Conservation (phyloP, 2,797 vertebrate genomes). For the Hydrocynus forskahlii region DNA sequence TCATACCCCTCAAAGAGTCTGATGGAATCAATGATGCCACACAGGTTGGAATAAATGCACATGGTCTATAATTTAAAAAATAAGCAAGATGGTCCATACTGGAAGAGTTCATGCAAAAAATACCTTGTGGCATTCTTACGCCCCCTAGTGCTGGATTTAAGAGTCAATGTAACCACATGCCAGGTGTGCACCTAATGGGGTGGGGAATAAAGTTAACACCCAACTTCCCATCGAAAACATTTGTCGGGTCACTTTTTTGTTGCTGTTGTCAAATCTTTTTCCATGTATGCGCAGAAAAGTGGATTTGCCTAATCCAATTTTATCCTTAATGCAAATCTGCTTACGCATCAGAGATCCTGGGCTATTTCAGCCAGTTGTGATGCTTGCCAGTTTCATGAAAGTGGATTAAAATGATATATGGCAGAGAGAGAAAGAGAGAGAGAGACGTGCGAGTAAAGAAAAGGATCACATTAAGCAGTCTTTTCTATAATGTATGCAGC, state of each 20-base stretch:
- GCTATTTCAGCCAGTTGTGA: conserved; percentile 35
- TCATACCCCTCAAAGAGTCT: conserved; percentile 1
- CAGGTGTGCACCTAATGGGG: not conserved
- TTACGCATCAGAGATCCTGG: conserved; percentile 66
- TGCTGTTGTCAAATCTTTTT: conserved; percentile 45
- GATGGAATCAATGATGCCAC: not conserved
- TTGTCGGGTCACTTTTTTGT: not conserved
- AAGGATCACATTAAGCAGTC: not conserved
- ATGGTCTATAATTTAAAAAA: not conserved
- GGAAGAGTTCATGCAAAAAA: not conserved
- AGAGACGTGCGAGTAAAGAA: not conserved
- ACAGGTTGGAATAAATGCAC: not conserved
- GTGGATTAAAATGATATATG: conserved; percentile 18
- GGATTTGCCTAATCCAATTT: conserved; percentile 79
- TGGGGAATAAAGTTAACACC: not conserved
- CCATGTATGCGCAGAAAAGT: conserved; percentile 67
- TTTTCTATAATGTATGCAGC: not conserved
- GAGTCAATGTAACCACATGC: not conserved
- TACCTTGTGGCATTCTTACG: conserved; percentile 31
- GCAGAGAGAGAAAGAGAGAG: not conserved
- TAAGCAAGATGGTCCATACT: not conserved
- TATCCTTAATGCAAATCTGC: conserved; percentile 73
- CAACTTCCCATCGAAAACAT: conserved; percentile 15
- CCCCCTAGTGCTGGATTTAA: conserved; percentile 50
- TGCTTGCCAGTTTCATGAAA: conserved; percentile 24